Evolutionary conservation across 2,797 vertebrate species (phyloP).

Genomic region (Lagorchestes hirsutus): DNA sequence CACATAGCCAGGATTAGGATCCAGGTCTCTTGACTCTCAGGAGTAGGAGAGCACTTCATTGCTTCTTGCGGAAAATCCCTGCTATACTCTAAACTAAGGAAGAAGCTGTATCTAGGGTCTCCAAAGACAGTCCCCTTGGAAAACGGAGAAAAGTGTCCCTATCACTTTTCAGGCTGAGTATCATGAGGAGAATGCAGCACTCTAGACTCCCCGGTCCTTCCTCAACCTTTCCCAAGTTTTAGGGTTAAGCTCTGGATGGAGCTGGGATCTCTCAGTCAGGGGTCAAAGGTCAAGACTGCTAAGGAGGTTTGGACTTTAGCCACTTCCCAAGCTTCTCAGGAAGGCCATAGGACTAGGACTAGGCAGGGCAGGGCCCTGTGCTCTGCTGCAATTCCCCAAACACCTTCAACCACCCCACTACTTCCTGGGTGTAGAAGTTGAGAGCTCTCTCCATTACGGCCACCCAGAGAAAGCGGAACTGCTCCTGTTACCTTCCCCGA

Average conservation of each 20-base stretch:
- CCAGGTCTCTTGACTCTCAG: neutral
- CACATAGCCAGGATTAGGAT: neutral
- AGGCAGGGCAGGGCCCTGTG: neutral
- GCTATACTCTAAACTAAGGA: conserved; percentile 1
- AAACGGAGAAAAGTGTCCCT: neutral
- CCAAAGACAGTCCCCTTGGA: neutral
- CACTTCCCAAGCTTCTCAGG: conserved; percentile 69
- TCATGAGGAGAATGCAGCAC: neutral
- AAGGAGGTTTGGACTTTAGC: conserved; percentile 71
- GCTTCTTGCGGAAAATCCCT: neutral
- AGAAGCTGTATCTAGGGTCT: neutral
- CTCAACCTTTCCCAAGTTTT: neutral
- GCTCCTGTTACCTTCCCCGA: neutral
- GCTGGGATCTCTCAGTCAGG: conserved; percentile 41
- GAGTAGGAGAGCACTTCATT: neutral
- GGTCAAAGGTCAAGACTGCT: conserved; percentile 42
- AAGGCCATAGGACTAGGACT: conserved; percentile 48
- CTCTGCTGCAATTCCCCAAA: neutral
- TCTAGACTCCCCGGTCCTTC: neutral
- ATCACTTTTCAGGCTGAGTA: neutral
- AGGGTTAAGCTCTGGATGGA: conserved; percentile 46
- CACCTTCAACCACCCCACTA: neutral
- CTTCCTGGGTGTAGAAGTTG: neutral
- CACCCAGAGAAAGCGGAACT: neutral
- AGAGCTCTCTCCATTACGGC: neutral